Percentiles rank a stretch among this genome's conserved stretches.
These are phyloP conservation scores for Antheraea assamensis DNA, from an alignment of 2,888 invertebrate genomes.

Conservation along the genomic window DNA sequence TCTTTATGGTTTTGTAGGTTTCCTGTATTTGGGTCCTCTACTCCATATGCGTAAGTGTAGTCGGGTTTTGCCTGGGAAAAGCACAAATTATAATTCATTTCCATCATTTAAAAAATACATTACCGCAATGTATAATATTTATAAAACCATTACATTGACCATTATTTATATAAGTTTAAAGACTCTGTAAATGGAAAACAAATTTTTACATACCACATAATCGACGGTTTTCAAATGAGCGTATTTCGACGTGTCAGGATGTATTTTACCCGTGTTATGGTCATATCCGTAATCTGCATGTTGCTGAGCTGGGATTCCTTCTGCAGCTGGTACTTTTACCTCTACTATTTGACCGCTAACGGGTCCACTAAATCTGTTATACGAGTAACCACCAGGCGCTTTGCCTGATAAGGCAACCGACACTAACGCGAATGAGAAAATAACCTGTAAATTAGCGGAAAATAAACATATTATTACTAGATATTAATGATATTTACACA, in stretches of 20 bases:
- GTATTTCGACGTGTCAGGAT: slow-evolving; percentile 75
- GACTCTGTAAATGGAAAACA: background rate
- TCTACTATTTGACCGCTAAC: slow-evolving; percentile 85
- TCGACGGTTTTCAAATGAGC: slow-evolving; percentile 83
- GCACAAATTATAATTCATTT: background rate
- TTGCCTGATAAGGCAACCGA: slow-evolving; percentile 51
- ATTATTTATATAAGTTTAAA: background rate
- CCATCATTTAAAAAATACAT: background rate
- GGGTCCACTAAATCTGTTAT: slow-evolving; percentile 88
- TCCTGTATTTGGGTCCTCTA: slow-evolving; percentile 87
- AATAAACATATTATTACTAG: background rate
- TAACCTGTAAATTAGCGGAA: slow-evolving; percentile 49
- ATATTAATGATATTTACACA: background rate
- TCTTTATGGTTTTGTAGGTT: slow-evolving; percentile 89
- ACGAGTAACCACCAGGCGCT: slow-evolving; percentile 84
- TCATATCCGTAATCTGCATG: slow-evolving; percentile 79
- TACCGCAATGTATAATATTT: background rate
- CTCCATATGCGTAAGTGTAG: slow-evolving; percentile 89
- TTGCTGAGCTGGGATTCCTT: slow-evolving; percentile 68
- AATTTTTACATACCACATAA: slow-evolving; percentile 80
- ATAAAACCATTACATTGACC: background rate
- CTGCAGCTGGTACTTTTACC: slow-evolving; percentile 78
- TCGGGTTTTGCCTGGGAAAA: slow-evolving; percentile 85
- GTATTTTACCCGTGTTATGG: slow-evolving; percentile 70
- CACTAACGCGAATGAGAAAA: slow-evolving; percentile 51